Evolutionary conservation across 1,140 invertebrate genomes (phyloP), one percentile per base, ranked within the genome.

Genomic region (Orius laevigatus): DNA sequence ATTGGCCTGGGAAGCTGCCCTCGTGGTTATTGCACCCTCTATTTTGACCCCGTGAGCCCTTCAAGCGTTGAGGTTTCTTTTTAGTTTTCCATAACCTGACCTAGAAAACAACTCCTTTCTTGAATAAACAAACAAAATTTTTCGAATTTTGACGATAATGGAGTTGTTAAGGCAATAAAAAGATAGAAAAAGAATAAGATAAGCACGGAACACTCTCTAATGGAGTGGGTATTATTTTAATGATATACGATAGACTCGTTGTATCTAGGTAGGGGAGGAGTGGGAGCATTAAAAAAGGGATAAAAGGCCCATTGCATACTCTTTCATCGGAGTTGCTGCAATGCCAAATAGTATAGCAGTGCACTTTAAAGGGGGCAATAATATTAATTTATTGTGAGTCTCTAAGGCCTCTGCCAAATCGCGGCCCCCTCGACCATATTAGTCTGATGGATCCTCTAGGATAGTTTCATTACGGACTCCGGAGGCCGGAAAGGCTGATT

Each of bases 311-410:
- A 42, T 42, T 42, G 40, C 40, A 42, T 42, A 16, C 19, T 16
- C 36, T 25, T 25, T 12, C n/a, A 16, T 38, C 36, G n/a, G n/a
- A 16, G n/a, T 19, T 42, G 40, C 40, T 15, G 40, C 40, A 42
- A 42, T 42, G 40, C 40, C 40, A 42, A 42, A 42, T 42, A 16
- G 40, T 42, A 19, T 42, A 42, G 14, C 40, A 25, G 25, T 42
- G 40, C 40, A 42, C 40, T 42, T 42, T 42, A 42, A 42, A 42
- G 40, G 18, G 40, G 40, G 40, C 40, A 42, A 42, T 42, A 42
- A 42, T 42, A 18, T 45, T 45, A 32, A 45, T 45, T 45, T 18
- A 45, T 45, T 25, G 40, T 6, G 40, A 11, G 36, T 16, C 36
- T 38, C n/a, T 16, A 11, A 14, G 11, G 40, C 40, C 40, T 19